Base-by-base conservation (phyloP, 2,113 vertebrate genomes). In the Mugil cephalus region DNA sequence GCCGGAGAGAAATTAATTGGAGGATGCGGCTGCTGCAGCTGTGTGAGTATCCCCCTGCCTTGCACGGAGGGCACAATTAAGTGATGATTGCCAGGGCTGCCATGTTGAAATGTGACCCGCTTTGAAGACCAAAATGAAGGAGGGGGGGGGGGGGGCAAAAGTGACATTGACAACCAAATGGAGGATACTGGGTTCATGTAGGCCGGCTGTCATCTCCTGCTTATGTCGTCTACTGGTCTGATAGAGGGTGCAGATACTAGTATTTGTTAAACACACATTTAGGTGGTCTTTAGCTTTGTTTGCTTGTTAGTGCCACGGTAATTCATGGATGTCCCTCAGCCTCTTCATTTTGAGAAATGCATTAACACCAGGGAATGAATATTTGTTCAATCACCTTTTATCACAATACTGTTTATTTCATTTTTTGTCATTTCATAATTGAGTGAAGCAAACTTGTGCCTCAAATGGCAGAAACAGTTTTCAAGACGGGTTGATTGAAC, bases 1-100 rank as follows among this genome's bases (percentile, higher is more conserved):
- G 77, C 69, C 64, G 47, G 78, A 70, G 75, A 81, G 79, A 70
- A 84, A 83, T 81, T 91, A 91, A 92, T 89, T 93, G 84, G 85
- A 83, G 82, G 87, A 89, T 71, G 70, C 43, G 68, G 69, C 52
- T 70, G 69, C 62, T 47, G n/a, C 81, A 80, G 83, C 81, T 88
- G 81, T 74, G 77, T 10, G 38, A 73, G 62, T 43, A 68, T 73
- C 66, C 70, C n/a, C 69, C 64, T 65, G 68, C 76, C 39, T 76
- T 48, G 64, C 67, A 65, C 36, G 17, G 65, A 77, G 80, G 88
- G 71, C 76, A 70, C 65, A 85, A 88, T 88, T 88, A 87, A 56
- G 61, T 24, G 68, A 64, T 79, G 67, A 83, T 69, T 82, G 74
- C 59, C 66, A 7, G 18, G 53, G 77, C 59, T 51, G 79, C 77